Base-by-base conservation (phyloP, 2,797 vertebrate species). In the Macrochelys suwanniensis region DNA sequence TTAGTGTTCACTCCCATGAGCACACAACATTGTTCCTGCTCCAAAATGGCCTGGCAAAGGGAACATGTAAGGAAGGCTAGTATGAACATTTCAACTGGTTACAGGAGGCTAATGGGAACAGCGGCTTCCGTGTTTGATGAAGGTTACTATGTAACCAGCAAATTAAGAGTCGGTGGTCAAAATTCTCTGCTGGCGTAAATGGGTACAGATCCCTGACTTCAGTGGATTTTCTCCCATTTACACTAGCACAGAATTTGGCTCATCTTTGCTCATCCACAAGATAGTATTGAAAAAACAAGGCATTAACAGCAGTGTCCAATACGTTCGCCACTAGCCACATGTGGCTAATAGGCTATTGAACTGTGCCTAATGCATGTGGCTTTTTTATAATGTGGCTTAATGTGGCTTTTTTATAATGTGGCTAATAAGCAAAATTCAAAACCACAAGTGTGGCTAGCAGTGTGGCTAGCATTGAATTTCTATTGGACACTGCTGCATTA, bases 211-310 rank as follows among this genome's bases (percentile, higher is more conserved):
- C 0, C 65, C 19, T 33, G 37, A 53, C 45, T 42, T 50, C 3
- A 57, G 71, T 37, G 0, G 0, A 23, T 56, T 0, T 11, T 74
- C 71, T 16, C 90, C 76, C 28, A 16, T 42, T 94, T 84, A 47
- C 49, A 33, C 7, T 74, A 92, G 37, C 49, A 53, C 31, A 80
- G 13, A 93, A 50, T 56, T 50, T 12, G 1, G 13, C 16, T 80
- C 54, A 82, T 4, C 1, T 59, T 85, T 51, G 31, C 59, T 84
- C 88, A 79, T 33, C 74, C 74, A 78, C 78, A 0, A 0, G 53
- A 84, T 84, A 1, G 57, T 42, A 53, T 47, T 87, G 91, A 71
- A 50, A 95, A 74, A 97, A 95, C 90, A 49, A 78, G 92, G 37
- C 37, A 42, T 42, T 42, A 42, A 42, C 37, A 42, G 37, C 37